Percentiles rank a stretch among this genome's conserved stretches.
phyloP scores from a whole-genome alignment of 2,797 vertebrate species.

The Allobates femoralis region DNA sequence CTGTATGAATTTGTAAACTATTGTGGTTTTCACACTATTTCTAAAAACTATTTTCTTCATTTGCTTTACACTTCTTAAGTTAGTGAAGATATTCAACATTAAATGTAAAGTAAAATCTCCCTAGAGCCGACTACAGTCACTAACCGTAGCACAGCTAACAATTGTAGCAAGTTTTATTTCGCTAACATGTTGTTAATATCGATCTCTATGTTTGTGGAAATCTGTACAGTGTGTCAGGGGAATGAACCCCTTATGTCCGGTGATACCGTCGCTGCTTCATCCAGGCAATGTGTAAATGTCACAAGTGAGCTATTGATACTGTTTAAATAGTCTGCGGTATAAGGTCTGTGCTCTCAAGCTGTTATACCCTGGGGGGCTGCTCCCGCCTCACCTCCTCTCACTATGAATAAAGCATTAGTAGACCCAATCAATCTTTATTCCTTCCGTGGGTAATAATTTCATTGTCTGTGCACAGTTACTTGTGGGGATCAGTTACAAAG shows the following conservation, averaged over 20 bases:
- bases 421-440: conserved; percentile 54
- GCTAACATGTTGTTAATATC: conserved; percentile 46
- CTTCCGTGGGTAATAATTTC: conserved; percentile 28
- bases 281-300: conserved; percentile 61
- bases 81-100: background rate
- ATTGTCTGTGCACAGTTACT: conserved; percentile 7
- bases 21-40: too few species aligned
- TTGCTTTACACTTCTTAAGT: too few species aligned
- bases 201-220: conserved; percentile 33
- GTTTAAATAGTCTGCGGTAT: conserved; percentile 62
- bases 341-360: conserved; percentile 59
- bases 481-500: background rate
- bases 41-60: too few species aligned
- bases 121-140: background rate
- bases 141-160: background rate
- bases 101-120: background rate
- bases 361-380: conserved; percentile 46
- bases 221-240: conserved; percentile 18
- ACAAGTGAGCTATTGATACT: conserved; percentile 59
- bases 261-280: conserved; percentile 52
- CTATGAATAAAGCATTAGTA: conserved; percentile 65
- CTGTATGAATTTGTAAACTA: too few species aligned
- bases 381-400: conserved; percentile 42
- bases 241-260: conserved; percentile 29
- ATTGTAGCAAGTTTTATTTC: background rate